Percentiles rank a stretch among this genome's conserved stretches.
Evolutionary conservation across 2,888 invertebrate species (phyloP).

Genomic region (Eilema sororculum): DNA sequence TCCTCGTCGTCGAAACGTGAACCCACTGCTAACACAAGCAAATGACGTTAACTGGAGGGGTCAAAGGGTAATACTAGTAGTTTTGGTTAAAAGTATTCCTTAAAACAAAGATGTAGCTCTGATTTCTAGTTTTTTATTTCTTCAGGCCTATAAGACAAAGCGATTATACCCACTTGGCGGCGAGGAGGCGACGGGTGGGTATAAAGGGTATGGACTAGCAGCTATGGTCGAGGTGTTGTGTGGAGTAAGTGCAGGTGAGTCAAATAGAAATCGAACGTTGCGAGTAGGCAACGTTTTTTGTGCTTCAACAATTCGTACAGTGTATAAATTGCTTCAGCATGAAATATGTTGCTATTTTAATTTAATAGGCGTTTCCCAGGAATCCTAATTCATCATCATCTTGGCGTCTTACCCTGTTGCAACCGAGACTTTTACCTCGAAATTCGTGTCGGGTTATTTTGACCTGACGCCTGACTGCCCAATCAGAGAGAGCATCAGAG

Average conservation of each 20-base stretch:
- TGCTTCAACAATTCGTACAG: too few relatives aligned
- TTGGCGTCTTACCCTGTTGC: neutral
- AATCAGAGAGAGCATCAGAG: too few relatives aligned
- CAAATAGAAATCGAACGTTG: neutral
- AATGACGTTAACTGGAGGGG: too few relatives aligned
- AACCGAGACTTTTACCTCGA: neutral
- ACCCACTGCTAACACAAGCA: too few relatives aligned
- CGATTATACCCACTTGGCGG: slow-evolving; percentile 17
- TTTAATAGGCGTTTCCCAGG: neutral
- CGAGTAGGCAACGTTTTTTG: too few relatives aligned
- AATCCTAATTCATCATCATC: neutral
- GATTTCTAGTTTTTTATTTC: neutral
- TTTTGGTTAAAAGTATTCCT: too few relatives aligned
- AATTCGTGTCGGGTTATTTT: too few relatives aligned
- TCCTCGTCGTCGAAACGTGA: too few relatives aligned
- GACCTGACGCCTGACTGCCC: too few relatives aligned
- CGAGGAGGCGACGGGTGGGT: slow-evolving; percentile 10
- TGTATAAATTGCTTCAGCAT: neutral
- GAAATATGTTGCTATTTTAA: neutral
- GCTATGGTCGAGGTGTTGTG: slow-evolving; percentile 20
- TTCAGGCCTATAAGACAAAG: slow-evolving; percentile 11
- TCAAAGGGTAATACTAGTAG: too few relatives aligned
- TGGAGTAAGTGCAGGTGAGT: slow-evolving; percentile 16
- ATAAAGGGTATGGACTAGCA: slow-evolving; percentile 17
- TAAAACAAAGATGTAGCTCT: too few relatives aligned